Evolutionary conservation across 2,113 vertebrate species (phyloP).

Genomic region (Uropsilus gracilis): DNA sequence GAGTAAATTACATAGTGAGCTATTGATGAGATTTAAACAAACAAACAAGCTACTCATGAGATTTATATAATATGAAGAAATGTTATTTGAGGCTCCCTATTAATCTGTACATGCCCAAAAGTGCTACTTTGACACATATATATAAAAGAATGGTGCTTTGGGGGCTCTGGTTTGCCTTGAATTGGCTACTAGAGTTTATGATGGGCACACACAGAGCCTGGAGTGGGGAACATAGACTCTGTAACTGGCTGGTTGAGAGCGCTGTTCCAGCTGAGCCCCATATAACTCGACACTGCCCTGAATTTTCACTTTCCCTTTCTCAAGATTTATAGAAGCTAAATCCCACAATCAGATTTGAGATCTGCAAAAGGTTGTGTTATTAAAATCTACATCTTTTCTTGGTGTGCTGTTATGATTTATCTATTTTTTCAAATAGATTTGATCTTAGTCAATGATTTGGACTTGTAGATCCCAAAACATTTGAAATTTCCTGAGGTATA

Average conservation of each 20-base stretch:
- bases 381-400: background rate
- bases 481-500: too few relatives aligned
- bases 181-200: background rate
- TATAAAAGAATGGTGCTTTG: background rate
- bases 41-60: background rate
- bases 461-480: too few relatives aligned
- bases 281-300: background rate
- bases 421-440: too few relatives aligned
- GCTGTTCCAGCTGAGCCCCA: background rate
- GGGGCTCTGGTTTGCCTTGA: background rate
- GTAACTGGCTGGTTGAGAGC: background rate
- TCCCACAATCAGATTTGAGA: background rate
- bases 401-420: background rate
- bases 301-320: background rate
- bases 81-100: background rate
- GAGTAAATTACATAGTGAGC: background rate
- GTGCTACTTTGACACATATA: background rate
- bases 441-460: too few relatives aligned
- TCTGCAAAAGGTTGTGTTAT: background rate
- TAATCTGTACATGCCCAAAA: background rate
- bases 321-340: background rate
- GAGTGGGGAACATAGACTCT: background rate
- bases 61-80: slow-evolving; percentile 23
- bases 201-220: background rate
- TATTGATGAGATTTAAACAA: slow-evolving; percentile 32